Evolutionary conservation across 2,888 invertebrate species (phyloP).

Genomic region (Drosophila kuntzei): DNA sequence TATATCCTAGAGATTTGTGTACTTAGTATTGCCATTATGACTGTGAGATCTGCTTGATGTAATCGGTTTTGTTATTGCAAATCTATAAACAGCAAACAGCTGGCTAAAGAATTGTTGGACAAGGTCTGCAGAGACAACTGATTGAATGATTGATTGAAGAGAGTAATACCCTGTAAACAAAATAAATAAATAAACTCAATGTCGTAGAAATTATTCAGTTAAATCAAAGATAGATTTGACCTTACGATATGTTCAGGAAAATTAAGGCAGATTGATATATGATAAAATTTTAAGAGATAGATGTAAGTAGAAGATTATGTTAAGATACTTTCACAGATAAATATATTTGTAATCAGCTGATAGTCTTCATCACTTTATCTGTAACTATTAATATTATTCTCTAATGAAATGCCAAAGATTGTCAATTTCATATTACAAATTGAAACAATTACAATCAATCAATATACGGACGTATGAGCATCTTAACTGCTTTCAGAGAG

Average conservation of each 20-base stretch:
- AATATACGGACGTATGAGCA: not conserved
- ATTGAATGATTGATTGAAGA: conserved; percentile 4
- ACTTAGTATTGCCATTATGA: conserved; percentile 23
- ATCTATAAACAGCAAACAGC: conserved; percentile 18
- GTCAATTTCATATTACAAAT: no score
- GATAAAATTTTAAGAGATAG: no score
- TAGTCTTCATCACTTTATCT: no score
- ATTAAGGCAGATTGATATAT: no score
- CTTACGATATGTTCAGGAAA: no score
- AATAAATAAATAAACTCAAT: not conserved
- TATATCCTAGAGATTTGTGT: conserved; percentile 33
- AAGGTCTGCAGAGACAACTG: conserved; percentile 9
- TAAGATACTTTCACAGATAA: no score
- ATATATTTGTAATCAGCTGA: no score
- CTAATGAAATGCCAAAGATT: no score
- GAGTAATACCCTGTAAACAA: conserved; percentile 12
- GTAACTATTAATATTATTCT: no score
- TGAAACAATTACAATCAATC: not conserved
- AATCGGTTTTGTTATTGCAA: conserved; percentile 26
- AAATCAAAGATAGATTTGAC: not conserved
- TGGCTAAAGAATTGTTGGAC: conserved; percentile 18
- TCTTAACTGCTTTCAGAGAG: not conserved
- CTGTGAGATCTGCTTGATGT: conserved; percentile 22
- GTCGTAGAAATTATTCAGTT: not conserved
- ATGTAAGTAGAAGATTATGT: no score